Base-by-base conservation (phyloP, 2,888 invertebrate species). In the Scaeva pyrastri region DNA sequence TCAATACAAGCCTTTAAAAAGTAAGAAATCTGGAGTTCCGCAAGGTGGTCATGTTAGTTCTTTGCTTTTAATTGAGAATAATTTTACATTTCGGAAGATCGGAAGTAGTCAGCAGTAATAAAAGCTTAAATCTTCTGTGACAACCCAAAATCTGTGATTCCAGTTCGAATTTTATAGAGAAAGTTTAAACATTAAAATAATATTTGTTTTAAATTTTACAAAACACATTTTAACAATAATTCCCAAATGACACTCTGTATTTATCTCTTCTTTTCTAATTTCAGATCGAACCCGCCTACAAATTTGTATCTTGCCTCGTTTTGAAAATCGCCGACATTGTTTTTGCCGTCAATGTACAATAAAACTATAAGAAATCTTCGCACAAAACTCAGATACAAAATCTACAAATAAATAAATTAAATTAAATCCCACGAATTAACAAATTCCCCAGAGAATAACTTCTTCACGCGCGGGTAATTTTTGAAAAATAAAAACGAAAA, bases 381-480 rank as follows among this genome's bases (percentile, higher is more conserved):
- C 66, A 66, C 43, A 66, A 48, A 48, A 31, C 26, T 48, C 11
- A 39, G 10, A 41, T 23, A 36, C 31, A 66, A 31, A 19, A n/a
- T n/a, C 23, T 39, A 58, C n/a, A 23, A 56, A 48, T 21, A 66
- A 64, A 45, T 62, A 41, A 45, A 16, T 60, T 21, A n/a, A n/a
- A 41, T 11, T 31, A 31, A 31, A 45, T 66, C 66, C 19, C 45
- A 66, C 48, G 26, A 48, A 31, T 48, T 31, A 48, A 48, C 11
- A 2, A 45, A 48, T 66, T 66, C 48, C 36, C 66, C 31, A 66
- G 31, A 48, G 31, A 66, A 66, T 12, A 31, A n/a, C 52, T 23
- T 19, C 66, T 48, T 66, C 45, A 66, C 66, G 66, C 66, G 66
- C 66, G 48, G 48, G 31, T 48, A 48, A 66, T 66, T 66, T 48